Evolutionary conservation across 1,140 invertebrate species (phyloP).

Genomic region (Oryctes rhinoceros): DNA sequence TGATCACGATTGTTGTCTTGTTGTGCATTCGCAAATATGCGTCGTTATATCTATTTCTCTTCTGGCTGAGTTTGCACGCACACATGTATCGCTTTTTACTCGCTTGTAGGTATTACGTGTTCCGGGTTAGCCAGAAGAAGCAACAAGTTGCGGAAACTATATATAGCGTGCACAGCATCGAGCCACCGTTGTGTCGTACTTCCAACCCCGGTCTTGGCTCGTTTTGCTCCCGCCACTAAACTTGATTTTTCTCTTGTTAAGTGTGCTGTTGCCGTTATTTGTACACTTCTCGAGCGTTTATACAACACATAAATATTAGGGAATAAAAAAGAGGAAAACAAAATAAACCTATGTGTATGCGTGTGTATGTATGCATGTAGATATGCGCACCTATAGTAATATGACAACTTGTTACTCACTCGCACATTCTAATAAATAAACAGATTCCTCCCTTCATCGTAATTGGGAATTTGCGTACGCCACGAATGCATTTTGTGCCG

Average conservation of each 20-base stretch:
- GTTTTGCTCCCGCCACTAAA: conserved; percentile 10
- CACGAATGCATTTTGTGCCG: neutral
- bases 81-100: neutral
- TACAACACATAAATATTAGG: conserved; percentile 16
- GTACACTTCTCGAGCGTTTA: neutral
- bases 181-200: neutral
- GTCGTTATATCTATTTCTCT: neutral
- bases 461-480: neutral
- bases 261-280: neutral
- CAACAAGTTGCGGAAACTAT: conserved; percentile 36
- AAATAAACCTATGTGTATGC: neutral
- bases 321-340: neutral
- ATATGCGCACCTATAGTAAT: neutral
- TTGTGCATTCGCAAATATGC: neutral
- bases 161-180: conserved; percentile 22
- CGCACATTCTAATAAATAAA: neutral
- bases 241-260: conserved; percentile 14
- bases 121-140: neutral
- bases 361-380: neutral
- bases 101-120: neutral
- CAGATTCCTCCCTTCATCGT: neutral
- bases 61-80: neutral
- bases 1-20: neutral
- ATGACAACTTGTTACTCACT: neutral
- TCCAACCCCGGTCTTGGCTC: neutral